Evolutionary conservation across 1,140 invertebrate genomes (phyloP).

Genomic region (Telenomus remus): DNA sequence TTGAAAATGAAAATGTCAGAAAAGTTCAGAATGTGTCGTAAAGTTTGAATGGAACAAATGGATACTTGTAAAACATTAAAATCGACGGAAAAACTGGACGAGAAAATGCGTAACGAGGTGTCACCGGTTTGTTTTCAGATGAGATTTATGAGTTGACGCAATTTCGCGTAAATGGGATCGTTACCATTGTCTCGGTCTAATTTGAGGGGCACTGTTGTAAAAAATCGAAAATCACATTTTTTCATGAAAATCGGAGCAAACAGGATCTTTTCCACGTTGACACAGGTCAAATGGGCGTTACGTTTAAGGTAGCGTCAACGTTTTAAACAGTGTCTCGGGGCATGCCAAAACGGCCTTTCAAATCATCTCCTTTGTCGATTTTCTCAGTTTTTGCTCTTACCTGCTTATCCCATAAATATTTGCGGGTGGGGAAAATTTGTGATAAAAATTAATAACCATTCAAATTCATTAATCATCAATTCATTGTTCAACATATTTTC

Average conservation of each 20-base stretch:
- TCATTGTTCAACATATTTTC: too few species aligned
- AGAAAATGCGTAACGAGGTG: conserved; percentile 13
- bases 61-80: conserved; percentile 21
- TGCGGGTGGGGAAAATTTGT: too few species aligned
- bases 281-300: conserved; percentile 1
- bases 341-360: not conserved
- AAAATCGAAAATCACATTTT: conserved; percentile 33
- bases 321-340: not conserved
- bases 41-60: conserved; percentile 22
- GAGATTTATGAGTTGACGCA: conserved; percentile 32
- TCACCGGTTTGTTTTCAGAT: not conserved
- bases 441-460: too few species aligned
- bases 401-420: too few species aligned
- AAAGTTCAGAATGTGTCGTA: conserved; percentile 34
- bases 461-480: too few species aligned
- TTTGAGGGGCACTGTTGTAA: conserved; percentile 15
- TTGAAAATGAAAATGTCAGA: conserved; percentile 21
- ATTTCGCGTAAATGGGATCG: conserved; percentile 5
- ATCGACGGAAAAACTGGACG: conserved; percentile 22
- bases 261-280: not conserved
- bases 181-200: conserved; percentile 7
- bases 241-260: conserved; percentile 28
- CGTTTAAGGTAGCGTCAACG: not conserved
- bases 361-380: not conserved
- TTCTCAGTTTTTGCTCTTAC: not conserved